Base-by-base conservation (phyloP, 2,113 vertebrate species). In the Aptenodytes patagonicus region DNA sequence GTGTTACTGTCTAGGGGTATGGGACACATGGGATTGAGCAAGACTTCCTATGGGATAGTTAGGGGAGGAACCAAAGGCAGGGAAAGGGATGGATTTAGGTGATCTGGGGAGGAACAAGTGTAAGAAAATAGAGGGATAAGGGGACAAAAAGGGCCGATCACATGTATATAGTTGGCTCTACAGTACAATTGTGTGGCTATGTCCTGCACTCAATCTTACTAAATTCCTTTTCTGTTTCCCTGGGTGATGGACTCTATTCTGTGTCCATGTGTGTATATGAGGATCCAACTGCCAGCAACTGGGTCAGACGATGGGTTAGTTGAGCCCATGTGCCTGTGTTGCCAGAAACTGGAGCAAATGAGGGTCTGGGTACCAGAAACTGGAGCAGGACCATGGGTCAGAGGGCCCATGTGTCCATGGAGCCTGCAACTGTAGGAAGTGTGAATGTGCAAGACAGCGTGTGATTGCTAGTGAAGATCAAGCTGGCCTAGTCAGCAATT, bases 321-420 rank as follows among this genome's bases (percentile, higher is more conserved):
- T 32, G 32, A 61, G 17, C 42, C 17, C 22, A n/a, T 21, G 11
- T 18, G 12, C 64, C 32, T 71, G 21, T n/a, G 40, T 51, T 36
- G 40, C 8, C 69, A 34, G 18, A 29, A 69, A 65, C 31, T 61
- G 21, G 24, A 65, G 61, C 18, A 83, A 83, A 83, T 26, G 21
- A 89, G 28, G 21, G 26, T 42, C 47, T 80, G 21, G 10, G 15
- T 40, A 72, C 31, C 47, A 78, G 64, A 72, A 68, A 55, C 18
- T 51, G 18, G 19, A 70, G 9, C 10, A 34, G 47, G 18, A 68
- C n/a, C 38, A 18, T 1, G 10, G 18, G 42, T 71, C 24, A 62
- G 36, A 54, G 22, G 22, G 44, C 6, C 14, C 2, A 0, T 16
- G 3, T 49, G 25, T 26, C 44, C 70, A 34, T 2, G 17, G n/a